phyloP scores from a whole-genome alignment of 2,797 vertebrate genomes.

The Dromococcyx pavoninus region DNA sequence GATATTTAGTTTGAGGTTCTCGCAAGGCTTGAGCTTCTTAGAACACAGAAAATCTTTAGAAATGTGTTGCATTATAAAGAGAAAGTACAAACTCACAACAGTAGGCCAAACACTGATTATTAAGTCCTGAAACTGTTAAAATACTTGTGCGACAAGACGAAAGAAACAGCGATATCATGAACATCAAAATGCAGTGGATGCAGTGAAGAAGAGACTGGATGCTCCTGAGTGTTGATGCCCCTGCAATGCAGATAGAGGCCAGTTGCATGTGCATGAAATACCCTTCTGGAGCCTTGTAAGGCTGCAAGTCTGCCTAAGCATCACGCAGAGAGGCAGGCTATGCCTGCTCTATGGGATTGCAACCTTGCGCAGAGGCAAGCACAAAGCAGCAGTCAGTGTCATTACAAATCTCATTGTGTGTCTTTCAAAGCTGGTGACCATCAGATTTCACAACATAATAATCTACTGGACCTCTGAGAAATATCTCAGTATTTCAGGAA shows the following conservation, averaged over 20 bases:
- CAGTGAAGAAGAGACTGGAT: too few relatives aligned
- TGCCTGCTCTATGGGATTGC: too few relatives aligned
- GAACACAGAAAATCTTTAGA: neutral
- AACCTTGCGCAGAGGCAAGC: neutral
- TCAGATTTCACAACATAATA: neutral
- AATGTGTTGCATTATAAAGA: neutral
- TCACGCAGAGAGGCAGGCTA: neutral
- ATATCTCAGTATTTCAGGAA: neutral
- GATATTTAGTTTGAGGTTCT: neutral
- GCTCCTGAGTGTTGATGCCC: neutral
- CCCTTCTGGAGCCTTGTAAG: neutral
- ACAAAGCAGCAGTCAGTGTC: accelerated
- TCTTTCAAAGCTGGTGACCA: neutral
- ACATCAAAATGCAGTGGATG: neutral
- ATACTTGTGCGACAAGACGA: neutral
- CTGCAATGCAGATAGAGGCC: neutral
- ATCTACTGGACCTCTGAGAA: neutral
- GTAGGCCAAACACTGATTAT: neutral
- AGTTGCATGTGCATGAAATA: neutral
- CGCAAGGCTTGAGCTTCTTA: neutral
- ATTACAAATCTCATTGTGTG: neutral
- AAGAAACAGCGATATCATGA: neutral
- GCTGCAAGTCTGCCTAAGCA: neutral
- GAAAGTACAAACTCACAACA: neutral
- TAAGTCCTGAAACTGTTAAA: neutral